Conservation (phyloP, 1,140 invertebrate genomes). For the Lerema accius region DNA sequence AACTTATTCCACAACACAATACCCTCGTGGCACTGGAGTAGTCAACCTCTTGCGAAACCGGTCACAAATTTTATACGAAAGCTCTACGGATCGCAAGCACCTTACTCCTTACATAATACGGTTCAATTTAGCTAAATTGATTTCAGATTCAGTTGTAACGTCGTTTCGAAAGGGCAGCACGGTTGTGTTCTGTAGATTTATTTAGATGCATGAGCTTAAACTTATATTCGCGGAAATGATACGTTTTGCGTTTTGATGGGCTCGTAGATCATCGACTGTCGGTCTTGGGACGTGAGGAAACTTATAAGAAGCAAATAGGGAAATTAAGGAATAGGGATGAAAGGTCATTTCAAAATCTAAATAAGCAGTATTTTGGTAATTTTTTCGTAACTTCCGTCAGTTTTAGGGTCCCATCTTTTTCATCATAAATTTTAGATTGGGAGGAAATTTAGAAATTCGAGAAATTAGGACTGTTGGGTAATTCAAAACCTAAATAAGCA, state of each 20-base stretch:
- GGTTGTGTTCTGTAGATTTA: constrained; percentile 36
- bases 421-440: no score
- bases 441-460: no score
- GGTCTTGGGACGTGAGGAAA: no score
- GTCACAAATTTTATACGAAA: constrained; percentile 32
- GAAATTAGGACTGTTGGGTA: no score
- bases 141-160: constrained; percentile 14
- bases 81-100: neutral
- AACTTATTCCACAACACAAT: constrained; percentile 24
- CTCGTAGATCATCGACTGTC: no score
- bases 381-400: no score
- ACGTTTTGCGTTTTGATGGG: neutral
- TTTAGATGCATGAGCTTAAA: constrained; percentile 27
- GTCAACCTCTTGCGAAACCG: constrained; percentile 40
- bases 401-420: no score
- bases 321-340: no score
- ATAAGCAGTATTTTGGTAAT: no score
- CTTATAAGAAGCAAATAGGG: no score
- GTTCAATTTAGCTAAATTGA: neutral
- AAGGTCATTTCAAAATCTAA: no score
- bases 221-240: constrained; percentile 1
- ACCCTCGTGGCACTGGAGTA: constrained; percentile 38
- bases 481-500: no score
- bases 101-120: neutral
- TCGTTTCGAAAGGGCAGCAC: constrained; percentile 38